Evolutionary conservation across 2,113 vertebrate genomes (phyloP).

Genomic region (Myotis lucifugus): DNA sequence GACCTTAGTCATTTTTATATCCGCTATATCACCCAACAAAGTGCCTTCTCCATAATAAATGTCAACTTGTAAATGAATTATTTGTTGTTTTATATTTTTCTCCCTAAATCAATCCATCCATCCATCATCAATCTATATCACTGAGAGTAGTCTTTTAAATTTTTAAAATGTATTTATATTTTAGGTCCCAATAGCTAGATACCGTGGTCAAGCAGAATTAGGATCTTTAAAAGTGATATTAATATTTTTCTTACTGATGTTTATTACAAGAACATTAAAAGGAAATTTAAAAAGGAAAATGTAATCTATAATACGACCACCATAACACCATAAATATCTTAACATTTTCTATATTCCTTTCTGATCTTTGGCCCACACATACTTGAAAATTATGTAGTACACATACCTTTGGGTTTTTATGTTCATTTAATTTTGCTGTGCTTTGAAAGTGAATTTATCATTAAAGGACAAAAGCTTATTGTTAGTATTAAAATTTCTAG

Average conservation of each 20-base stretch:
- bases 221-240: constrained; percentile 9
- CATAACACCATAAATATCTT: not conserved
- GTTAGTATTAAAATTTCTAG: constrained; percentile 5
- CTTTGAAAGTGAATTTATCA: constrained; percentile 30
- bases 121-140: not conserved
- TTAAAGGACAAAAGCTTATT: not conserved
- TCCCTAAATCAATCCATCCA: not conserved
- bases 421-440: constrained; percentile 25
- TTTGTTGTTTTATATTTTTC: constrained; percentile 10
- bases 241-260: not conserved
- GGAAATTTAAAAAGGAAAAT: constrained; percentile 28
- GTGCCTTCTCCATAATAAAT: not conserved
- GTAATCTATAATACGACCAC: not conserved
- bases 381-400: constrained; percentile 5
- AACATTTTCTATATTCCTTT: constrained; percentile 27
- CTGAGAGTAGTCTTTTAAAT: not conserved
- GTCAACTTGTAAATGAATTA: not conserved
- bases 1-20: not conserved
- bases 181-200: not conserved
- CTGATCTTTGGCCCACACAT: not conserved
- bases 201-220: not conserved
- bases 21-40: not conserved
- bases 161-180: not conserved
- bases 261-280: constrained; percentile 19
- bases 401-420: constrained; percentile 14